A percentile compares a stretch with the other conserved stretches of the same genome.
Conservation (phyloP, 2,113 vertebrate genomes). For the Dendropsophus ebraccatus region DNA sequence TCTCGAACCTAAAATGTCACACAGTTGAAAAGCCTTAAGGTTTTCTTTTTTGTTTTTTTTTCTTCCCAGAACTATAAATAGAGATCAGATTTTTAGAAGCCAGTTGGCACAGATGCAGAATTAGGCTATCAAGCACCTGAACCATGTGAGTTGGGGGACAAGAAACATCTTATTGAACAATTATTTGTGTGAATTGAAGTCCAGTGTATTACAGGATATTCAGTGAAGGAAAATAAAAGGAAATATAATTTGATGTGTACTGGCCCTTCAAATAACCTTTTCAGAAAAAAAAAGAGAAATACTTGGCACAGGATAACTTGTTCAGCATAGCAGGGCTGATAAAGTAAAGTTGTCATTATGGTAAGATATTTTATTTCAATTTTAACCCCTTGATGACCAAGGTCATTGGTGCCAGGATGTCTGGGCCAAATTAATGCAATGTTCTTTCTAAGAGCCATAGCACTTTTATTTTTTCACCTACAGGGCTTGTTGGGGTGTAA, state of each 20-base stretch:
- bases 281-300: too few relatives aligned
- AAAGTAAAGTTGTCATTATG: background rate
- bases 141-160: slow-evolving; percentile 17
- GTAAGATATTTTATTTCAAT: background rate
- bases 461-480: too few relatives aligned
- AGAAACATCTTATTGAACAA: slow-evolving; percentile 37
- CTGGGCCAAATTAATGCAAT: too few relatives aligned
- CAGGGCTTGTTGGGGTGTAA: too few relatives aligned
- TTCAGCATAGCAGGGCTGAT: background rate
- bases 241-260: slow-evolving; percentile 10
- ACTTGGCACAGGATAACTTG: background rate
- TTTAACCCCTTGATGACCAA: too few relatives aligned
- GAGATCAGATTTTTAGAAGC: slow-evolving; percentile 63
- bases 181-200: slow-evolving; percentile 22
- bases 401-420: too few relatives aligned
- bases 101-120: slow-evolving; percentile 37
- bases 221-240: slow-evolving; percentile 25
- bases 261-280: background rate
- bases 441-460: too few relatives aligned
- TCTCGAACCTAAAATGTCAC: slow-evolving; percentile 63
- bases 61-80: slow-evolving; percentile 65
- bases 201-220: slow-evolving; percentile 5
- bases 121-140: slow-evolving; percentile 37
- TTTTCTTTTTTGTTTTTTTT: too few relatives aligned
- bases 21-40: slow-evolving; percentile 63